Evolutionary conservation across 2,888 invertebrate genomes (phyloP).

Genomic region (Diarsia rubi): DNA sequence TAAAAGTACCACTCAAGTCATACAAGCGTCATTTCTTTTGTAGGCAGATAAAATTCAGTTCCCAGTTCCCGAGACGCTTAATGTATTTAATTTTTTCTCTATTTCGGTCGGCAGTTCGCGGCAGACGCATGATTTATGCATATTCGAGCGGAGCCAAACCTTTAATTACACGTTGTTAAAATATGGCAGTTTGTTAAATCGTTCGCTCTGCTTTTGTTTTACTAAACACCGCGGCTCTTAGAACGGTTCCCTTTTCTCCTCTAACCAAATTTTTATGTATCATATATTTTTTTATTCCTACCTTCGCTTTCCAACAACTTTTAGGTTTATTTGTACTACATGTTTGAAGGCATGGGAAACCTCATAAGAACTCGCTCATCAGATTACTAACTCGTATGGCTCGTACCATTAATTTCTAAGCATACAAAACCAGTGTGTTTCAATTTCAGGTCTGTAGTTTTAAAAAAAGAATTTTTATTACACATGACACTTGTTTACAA

Average conservation of each 20-base stretch:
- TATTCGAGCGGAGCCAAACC: constrained; percentile 89
- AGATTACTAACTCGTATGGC: background rate
- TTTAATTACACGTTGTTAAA: constrained; percentile 91
- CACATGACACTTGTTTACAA: no score
- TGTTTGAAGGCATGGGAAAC: constrained; percentile 48
- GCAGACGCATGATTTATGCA: constrained; percentile 91
- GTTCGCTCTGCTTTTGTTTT: constrained; percentile 89
- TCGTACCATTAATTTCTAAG: background rate
- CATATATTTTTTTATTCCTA: constrained; percentile 70
- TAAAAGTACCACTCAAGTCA: constrained; percentile 23
- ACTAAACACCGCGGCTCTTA: constrained; percentile 85
- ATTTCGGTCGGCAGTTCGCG: constrained; percentile 90
- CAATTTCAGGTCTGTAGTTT: background rate
- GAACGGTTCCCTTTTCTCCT: constrained; percentile 80
- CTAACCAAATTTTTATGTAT: constrained; percentile 72
- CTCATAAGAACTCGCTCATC: constrained; percentile 2
- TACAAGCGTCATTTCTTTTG: constrained; percentile 57
- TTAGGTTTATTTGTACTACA: constrained; percentile 56
- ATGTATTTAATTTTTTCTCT: constrained; percentile 91
- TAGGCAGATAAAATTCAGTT: constrained; percentile 62
- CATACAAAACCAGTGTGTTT: background rate
- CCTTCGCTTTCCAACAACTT: constrained; percentile 58
- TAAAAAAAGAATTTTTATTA: background rate
- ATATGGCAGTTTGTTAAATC: constrained; percentile 91
- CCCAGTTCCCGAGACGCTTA: constrained; percentile 81